phyloP scores from a whole-genome alignment of 2,797 vertebrate genomes.

The Poeciliopsis turneri region DNA sequence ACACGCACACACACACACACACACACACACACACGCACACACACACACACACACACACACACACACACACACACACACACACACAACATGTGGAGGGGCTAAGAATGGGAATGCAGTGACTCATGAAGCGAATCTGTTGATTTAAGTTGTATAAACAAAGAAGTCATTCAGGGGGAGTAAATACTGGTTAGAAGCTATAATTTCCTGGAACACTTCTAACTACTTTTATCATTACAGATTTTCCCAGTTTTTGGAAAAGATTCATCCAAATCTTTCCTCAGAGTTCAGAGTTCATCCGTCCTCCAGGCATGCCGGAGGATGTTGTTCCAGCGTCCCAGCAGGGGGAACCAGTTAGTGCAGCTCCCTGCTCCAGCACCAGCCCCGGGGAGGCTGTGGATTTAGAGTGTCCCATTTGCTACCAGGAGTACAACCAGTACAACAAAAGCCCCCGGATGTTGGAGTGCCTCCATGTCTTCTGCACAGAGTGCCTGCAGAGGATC shows the following conservation, averaged over 20 bases:
- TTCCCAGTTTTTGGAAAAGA: slow-evolving; percentile 4
- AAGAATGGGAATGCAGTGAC: slow-evolving; percentile 53
- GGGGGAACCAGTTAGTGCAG: slow-evolving; percentile 26
- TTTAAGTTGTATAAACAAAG: slow-evolving; percentile 42
- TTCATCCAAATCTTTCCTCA: neutral
- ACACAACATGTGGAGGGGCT: slow-evolving; percentile 14
- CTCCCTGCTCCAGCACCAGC: neutral
- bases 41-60: too few relatives aligned
- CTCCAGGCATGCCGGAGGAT: slow-evolving; percentile 55
- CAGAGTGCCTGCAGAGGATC: slow-evolving; percentile 82
- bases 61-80: too few relatives aligned
- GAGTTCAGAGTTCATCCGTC: neutral
- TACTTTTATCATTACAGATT: slow-evolving; percentile 48
- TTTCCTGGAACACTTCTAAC: slow-evolving; percentile 15
- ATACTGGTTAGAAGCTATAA: neutral
- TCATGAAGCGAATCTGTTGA: slow-evolving; percentile 55
- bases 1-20: too few relatives aligned
- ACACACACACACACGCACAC: too few relatives aligned
- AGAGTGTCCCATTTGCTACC: slow-evolving; percentile 85
- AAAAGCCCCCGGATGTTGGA: slow-evolving; percentile 83
- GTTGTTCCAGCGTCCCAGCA: slow-evolving; percentile 35
- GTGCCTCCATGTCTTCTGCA: slow-evolving; percentile 84
- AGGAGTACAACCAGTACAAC: slow-evolving; percentile 80
- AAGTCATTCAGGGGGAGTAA: slow-evolving; percentile 19
- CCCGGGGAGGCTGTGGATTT: slow-evolving; percentile 73